phyloP scores from a whole-genome alignment of 2,113 vertebrate genomes.

The Ophiodon elongatus region DNA sequence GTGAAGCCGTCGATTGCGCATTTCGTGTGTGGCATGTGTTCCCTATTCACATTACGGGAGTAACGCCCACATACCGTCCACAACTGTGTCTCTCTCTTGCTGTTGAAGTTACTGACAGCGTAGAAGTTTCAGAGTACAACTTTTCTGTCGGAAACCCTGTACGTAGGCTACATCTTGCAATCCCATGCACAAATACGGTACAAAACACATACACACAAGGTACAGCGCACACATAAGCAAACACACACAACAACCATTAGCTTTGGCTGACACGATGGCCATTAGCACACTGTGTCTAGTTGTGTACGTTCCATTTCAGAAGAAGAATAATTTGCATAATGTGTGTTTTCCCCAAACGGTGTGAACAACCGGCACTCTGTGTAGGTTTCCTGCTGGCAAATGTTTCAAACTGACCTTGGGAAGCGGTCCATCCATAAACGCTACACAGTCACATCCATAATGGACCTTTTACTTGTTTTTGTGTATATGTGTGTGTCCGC shows the following conservation, averaged over 20 bases:
- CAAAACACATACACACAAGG: slow-evolving; percentile 17
- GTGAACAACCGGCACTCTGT: slow-evolving; percentile 83
- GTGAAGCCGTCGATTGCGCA: not conserved
- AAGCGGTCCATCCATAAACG: slow-evolving; percentile 81
- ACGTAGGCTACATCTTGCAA: not conserved
- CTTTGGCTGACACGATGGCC: slow-evolving; percentile 80
- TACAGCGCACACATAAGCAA: slow-evolving; percentile 29
- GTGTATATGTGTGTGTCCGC: slow-evolving; percentile 57
- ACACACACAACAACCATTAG: slow-evolving; percentile 74
- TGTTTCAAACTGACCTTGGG: slow-evolving; percentile 86
- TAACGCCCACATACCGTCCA: not conserved
- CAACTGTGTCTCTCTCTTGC: no score
- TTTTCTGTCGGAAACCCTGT: not conserved
- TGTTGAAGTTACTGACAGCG: no score
- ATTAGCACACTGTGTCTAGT: slow-evolving; percentile 78
- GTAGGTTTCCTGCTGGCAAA: slow-evolving; percentile 83
- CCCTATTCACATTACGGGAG: not conserved
- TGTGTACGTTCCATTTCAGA: slow-evolving; percentile 77
- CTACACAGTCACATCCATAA: slow-evolving; percentile 80
- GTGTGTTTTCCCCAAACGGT: slow-evolving; percentile 82
- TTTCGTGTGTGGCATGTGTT: not conserved
- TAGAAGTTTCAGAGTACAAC: not conserved
- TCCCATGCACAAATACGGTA: not conserved
- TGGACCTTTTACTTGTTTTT: slow-evolving; percentile 85
- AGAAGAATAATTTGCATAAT: slow-evolving; percentile 87